Percentiles rank a stretch among this genome's conserved stretches.
Conservation (phyloP, 1,140 invertebrate species). For the Aphaenogaster floridana region DNA sequence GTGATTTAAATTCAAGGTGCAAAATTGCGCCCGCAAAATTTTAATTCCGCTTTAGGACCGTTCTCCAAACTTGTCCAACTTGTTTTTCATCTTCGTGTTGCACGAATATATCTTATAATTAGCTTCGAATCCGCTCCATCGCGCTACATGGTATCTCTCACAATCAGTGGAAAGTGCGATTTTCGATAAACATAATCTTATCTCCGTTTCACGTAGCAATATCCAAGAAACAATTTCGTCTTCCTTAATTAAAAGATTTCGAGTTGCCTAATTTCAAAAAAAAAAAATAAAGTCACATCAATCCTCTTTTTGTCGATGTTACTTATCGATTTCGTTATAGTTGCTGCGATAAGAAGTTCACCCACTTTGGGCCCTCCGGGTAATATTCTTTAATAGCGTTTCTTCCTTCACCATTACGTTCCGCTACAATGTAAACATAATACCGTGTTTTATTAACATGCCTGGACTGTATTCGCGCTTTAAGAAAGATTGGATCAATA, state of each 20-base stretch:
- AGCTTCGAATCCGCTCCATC: not conserved
- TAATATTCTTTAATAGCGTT: too few relatives aligned
- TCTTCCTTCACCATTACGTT: too few relatives aligned
- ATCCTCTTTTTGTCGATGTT: not conserved
- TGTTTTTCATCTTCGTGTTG: not conserved
- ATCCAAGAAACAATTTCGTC: not conserved
- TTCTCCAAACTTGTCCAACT: not conserved
- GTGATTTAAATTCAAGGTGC: constrained; percentile 37
- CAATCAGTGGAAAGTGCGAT: not conserved
- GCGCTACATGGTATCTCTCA: not conserved
- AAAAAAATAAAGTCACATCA: not conserved
- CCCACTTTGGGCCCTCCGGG: too few relatives aligned
- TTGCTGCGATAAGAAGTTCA: too few relatives aligned
- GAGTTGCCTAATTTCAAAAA: not conserved
- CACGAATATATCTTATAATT: constrained; percentile 17
- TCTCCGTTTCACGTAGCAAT: not conserved
- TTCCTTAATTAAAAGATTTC: not conserved
- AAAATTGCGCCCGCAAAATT: constrained; percentile 23
- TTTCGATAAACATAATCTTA: not conserved
- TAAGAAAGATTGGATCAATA: too few relatives aligned
- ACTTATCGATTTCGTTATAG: constrained; percentile 12
- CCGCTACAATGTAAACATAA: too few relatives aligned
- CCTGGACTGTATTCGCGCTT: too few relatives aligned
- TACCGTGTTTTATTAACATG: too few relatives aligned
- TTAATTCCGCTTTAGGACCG: not conserved